These are phyloP conservation scores for Drosophila atroscutellata DNA, from an alignment of 2,888 invertebrate genomes.

Conservation along the genomic window DNA sequence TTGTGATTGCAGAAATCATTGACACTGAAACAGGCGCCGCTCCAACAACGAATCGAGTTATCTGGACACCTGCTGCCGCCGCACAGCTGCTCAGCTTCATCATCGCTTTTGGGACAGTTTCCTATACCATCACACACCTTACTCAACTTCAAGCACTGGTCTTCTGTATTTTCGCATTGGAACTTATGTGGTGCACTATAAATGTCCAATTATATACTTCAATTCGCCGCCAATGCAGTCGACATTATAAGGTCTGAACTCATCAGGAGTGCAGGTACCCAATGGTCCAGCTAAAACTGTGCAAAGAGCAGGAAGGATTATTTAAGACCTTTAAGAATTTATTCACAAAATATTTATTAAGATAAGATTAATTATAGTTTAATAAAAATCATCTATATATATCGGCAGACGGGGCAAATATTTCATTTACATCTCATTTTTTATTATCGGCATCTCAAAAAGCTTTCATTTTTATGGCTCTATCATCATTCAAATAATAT, in stretches of 20 bases:
- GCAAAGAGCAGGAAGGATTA: neutral
- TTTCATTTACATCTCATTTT: neutral
- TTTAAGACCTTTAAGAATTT: neutral
- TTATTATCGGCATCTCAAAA: neutral
- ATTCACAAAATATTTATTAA: neutral
- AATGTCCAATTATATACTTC: neutral
- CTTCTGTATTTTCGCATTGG: constrained; percentile 6
- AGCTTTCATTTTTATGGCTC: neutral
- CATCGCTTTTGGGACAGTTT: constrained; percentile 67
- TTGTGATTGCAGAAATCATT: constrained; percentile 23
- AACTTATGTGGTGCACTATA: neutral
- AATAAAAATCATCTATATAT: neutral
- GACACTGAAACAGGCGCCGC: constrained; percentile 60
- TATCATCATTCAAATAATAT: no score
- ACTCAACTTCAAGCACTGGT: constrained; percentile 31
- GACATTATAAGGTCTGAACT: neutral
- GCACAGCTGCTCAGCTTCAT: constrained; percentile 72
- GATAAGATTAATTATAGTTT: neutral
- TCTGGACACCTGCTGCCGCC: constrained; percentile 62
- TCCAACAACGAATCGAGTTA: constrained; percentile 59
- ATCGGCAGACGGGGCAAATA: no score
- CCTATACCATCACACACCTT: constrained; percentile 65
- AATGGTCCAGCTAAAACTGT: neutral
- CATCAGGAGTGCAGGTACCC: no score
- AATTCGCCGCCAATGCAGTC: neutral